phyloP scores from a whole-genome alignment of 2,797 vertebrate genomes.

The Acestrorhynchus altus region DNA sequence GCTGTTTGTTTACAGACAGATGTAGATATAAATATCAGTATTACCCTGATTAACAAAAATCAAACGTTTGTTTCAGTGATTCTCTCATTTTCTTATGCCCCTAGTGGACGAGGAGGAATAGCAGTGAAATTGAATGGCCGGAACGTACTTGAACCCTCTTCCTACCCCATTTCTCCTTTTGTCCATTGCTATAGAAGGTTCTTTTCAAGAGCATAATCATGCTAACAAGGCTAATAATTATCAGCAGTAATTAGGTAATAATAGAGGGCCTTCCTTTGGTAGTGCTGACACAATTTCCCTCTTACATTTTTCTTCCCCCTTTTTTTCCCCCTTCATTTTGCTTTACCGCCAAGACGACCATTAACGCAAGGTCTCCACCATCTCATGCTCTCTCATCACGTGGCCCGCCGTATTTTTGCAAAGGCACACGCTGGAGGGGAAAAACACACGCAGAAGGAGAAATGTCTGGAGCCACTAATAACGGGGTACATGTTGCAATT shows the following conservation, averaged over 20 bases:
- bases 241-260: constrained; percentile 56
- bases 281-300: constrained; percentile 52
- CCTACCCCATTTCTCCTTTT: background rate
- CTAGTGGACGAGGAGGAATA: no score
- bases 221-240: constrained; percentile 46
- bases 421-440: constrained; percentile 45
- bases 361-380: constrained; percentile 53
- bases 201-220: background rate
- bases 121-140: no score
- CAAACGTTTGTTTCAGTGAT: no score
- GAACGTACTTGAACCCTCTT: no score
- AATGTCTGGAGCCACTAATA: constrained; percentile 65
- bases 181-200: constrained; percentile 3
- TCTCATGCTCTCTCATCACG: constrained; percentile 52
- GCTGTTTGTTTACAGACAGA: no score
- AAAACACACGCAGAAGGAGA: constrained; percentile 51
- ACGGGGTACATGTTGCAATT: constrained; percentile 63
- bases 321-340: constrained; percentile 27
- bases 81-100: no score
- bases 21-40: no score
- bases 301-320: constrained; percentile 32
- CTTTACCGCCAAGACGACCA: constrained; percentile 46
- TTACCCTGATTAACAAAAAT: no score
- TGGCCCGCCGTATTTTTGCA: constrained; percentile 19
- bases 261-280: constrained; percentile 36